Conservation (phyloP, 1,140 invertebrate genomes). For the Euura lappo region DNA sequence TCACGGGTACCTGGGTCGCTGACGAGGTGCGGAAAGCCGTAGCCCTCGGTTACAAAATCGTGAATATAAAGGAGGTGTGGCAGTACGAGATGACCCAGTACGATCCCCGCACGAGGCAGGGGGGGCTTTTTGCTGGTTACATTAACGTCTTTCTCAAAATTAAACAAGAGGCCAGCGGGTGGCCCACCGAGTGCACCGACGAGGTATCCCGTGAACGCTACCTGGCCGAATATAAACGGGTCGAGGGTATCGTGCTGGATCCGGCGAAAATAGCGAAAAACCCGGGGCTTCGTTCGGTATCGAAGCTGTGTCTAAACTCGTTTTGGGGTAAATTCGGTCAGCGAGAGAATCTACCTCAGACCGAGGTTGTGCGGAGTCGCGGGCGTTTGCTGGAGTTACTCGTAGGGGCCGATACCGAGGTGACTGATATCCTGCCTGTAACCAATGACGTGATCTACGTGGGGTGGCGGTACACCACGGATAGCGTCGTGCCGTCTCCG, state of each 20-base stretch:
- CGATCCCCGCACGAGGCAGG: constrained; percentile 18
- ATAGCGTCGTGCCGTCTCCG: too few species aligned
- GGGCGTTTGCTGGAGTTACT: too few species aligned
- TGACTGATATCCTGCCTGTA: too few species aligned
- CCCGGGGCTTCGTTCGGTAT: neutral
- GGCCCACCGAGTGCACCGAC: neutral
- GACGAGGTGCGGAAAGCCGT: too few species aligned
- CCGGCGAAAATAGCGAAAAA: neutral
- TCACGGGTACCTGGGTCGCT: constrained; percentile 39
- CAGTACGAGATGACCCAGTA: constrained; percentile 35
- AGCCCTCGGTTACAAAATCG: too few species aligned
- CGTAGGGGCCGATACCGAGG: too few species aligned
- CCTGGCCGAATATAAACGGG: neutral
- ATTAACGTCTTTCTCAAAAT: constrained; percentile 49
- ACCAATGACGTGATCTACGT: too few species aligned
- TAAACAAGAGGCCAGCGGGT: constrained; percentile 46
- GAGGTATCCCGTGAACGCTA: neutral
- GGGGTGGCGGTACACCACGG: too few species aligned
- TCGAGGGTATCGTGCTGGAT: neutral
- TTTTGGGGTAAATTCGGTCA: neutral
- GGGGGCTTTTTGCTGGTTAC: constrained; percentile 39
- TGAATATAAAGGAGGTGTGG: constrained; percentile 49
- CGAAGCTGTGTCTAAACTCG: neutral
- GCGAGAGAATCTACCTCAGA: neutral
- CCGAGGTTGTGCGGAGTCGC: too few species aligned